These are phyloP conservation scores for Eueides isabella DNA, from an alignment of 1,140 invertebrate genomes.

Conservation along the genomic window DNA sequence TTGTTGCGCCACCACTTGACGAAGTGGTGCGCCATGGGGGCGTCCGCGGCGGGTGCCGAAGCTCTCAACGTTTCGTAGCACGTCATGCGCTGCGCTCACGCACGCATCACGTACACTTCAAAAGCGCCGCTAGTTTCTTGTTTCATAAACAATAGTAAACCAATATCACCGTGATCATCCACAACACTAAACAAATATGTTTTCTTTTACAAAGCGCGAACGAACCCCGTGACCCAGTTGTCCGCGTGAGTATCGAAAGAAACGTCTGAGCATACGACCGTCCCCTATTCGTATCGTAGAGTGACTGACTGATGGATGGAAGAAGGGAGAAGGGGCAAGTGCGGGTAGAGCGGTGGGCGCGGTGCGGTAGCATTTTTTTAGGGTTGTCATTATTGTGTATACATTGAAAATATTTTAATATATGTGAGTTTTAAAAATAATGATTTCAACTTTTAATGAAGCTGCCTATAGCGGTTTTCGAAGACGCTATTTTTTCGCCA, in stretches of 20 bases:
- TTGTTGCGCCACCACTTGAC: constrained; percentile 90
- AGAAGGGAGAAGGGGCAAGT: constrained; percentile 60
- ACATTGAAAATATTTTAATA: constrained; percentile 4
- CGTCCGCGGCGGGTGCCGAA: constrained; percentile 79
- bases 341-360: constrained; percentile 55
- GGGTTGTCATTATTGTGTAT: constrained; percentile 27
- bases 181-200: constrained; percentile 63
- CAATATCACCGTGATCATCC: constrained; percentile 65
- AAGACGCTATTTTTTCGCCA: neutral
- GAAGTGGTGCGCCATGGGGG: constrained; percentile 89
- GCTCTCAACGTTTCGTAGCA: constrained; percentile 82
- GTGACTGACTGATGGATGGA: constrained; percentile 77
- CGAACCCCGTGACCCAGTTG: constrained; percentile 74
- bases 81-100: constrained; percentile 82
- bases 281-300: constrained; percentile 60
- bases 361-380: constrained; percentile 42
- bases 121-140: constrained; percentile 72
- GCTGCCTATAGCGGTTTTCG: neutral
- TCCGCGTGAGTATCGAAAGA: constrained; percentile 66
- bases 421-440: constrained; percentile 1
- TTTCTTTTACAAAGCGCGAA: constrained; percentile 54
- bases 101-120: constrained; percentile 79
- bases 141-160: constrained; percentile 55
- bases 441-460: neutral
- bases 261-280: constrained; percentile 51